These are phyloP conservation scores for Zaprionus africanus DNA, from an alignment of 1,140 invertebrate species.

Conservation along the genomic window DNA sequence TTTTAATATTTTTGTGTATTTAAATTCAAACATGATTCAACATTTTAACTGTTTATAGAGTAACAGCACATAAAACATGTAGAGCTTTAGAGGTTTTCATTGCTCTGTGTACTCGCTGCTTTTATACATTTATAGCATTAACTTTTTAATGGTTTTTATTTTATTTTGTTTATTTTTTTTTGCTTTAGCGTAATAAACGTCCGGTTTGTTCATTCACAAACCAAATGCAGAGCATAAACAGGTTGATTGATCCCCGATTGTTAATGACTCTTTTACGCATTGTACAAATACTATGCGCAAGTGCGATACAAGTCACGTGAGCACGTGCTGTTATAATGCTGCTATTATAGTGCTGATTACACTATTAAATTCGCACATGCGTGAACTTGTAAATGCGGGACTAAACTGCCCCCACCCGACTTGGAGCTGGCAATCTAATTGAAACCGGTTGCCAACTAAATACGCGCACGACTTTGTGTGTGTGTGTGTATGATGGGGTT, in stretches of 20 bases:
- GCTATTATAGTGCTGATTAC: slow-evolving; percentile 42
- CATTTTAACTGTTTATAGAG: not conserved
- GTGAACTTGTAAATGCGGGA: slow-evolving; percentile 42
- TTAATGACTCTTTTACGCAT: not conserved
- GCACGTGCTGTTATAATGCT: slow-evolving; percentile 41
- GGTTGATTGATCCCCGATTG: not conserved
- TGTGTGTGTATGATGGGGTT: not conserved
- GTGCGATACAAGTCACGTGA: slow-evolving; percentile 18
- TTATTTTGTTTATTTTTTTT: not conserved
- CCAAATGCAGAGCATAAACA: not conserved
- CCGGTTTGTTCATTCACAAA: not conserved
- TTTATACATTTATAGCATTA: not conserved
- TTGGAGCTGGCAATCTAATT: slow-evolving; percentile 5
- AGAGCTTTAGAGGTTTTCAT: not conserved
- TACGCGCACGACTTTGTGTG: not conserved
- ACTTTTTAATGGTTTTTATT: slow-evolving; percentile 3
- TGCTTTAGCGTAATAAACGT: not conserved
- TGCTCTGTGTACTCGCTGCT: not conserved
- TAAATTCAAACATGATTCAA: too few relatives aligned
- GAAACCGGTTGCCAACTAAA: slow-evolving; percentile 18
- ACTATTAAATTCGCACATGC: slow-evolving; percentile 45
- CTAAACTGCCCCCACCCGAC: not conserved
- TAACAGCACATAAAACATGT: not conserved
- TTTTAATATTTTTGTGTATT: too few relatives aligned
- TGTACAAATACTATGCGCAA: not conserved